phyloP scores from a whole-genome alignment of 2,888 invertebrate species.

The Orchesella flavescens region DNA sequence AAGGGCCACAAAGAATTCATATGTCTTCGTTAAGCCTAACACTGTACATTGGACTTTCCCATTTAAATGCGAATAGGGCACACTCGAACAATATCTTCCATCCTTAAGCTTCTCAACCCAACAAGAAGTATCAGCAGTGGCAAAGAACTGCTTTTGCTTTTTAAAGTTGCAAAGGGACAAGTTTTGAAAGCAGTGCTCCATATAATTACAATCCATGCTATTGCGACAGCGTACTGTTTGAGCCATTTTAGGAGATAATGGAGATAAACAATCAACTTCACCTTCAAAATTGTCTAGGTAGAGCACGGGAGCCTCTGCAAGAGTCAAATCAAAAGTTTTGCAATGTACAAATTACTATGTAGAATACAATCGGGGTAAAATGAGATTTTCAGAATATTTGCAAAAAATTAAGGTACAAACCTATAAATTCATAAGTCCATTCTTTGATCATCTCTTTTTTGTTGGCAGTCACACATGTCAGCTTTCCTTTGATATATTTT shows the following conservation, averaged over 20 bases:
- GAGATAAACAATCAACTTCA: slow-evolving; percentile 48
- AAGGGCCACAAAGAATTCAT: slow-evolving; percentile 42
- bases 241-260: background rate
- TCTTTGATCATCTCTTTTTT: background rate
- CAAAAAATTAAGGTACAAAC: background rate
- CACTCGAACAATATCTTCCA: slow-evolving; percentile 17
- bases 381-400: background rate
- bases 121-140: background rate
- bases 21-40: slow-evolving; percentile 12
- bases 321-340: too few species aligned
- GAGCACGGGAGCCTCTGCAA: slow-evolving; percentile 19
- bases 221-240: slow-evolving; percentile 53
- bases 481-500: background rate
- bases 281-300: slow-evolving; percentile 42
- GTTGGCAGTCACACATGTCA: background rate
- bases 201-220: slow-evolving; percentile 35
- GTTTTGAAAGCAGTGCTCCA: slow-evolving; percentile 28
- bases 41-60: slow-evolving; percentile 32
- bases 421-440: slow-evolving; percentile 17
- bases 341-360: background rate
- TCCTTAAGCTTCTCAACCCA: background rate
- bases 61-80: slow-evolving; percentile 50
- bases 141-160: slow-evolving; percentile 52
- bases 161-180: slow-evolving; percentile 44
- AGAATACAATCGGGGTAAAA: background rate